Base-by-base conservation (phyloP, 2,797 vertebrate species). In the Cyprinella venusta region DNA sequence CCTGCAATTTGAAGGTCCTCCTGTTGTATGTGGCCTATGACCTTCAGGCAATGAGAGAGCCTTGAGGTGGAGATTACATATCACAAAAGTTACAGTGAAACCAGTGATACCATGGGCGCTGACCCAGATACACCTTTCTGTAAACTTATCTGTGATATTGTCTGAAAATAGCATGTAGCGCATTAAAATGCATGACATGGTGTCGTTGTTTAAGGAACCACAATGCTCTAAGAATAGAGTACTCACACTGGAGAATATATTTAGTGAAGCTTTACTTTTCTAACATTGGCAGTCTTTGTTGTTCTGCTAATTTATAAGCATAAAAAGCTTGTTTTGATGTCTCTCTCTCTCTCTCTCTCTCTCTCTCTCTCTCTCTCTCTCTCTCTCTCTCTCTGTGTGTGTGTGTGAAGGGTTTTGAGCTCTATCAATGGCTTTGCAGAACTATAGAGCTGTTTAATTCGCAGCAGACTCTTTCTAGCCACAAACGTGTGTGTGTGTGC, bases 371-470 rank as follows among this genome's bases (percentile, higher is more conserved):
- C 18, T 61, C 42, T 0, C 24, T 64, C 59, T 36, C 36, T 36
- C 15, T 19, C 15, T 52, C 12, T 18, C 16, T 48, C 24, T 24
- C 18, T 61, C 42, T n/a, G n/a, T n/a, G n/a, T n/a, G n/a, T n/a
- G n/a, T 12, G 15, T 56, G 6, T 76, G 24, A 38, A 7, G 59
- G 12, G 74, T 72, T 79, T 56, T 81, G 48, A 42, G 83, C 40
- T 78, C 8, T 16, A 81, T 82, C 75, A 81, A 82, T 69, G 63
- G 61, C 24, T 82, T 86, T 59, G 40, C 61, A 68, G 33, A 61
- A 38, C 33, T 84, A 78, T 76, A 85, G 83, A 81, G 40, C 65
- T 38, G 64, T 79, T 67, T 18, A 19, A 52, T 88, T 86, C 52
- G n/a, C 70, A 75, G 81, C 61, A 61, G 15, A 63, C 45, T 30